Conservation (phyloP, 1,140 invertebrate genomes). For the Drosophila kohkoa region DNA sequence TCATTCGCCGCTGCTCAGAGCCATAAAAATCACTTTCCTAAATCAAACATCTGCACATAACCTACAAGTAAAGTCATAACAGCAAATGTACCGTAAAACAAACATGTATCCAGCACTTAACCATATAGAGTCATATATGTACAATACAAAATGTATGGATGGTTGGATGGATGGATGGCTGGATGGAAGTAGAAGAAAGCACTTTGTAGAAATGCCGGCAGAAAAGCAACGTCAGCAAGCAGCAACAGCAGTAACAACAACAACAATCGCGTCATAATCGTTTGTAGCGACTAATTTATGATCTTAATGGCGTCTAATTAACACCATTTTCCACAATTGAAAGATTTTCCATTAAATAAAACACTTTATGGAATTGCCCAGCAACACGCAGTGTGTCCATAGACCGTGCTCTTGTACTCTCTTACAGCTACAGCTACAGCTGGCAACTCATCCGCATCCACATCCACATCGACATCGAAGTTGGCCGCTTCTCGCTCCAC, state of each 20-base stretch:
- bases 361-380: constrained; percentile 82
- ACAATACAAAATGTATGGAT: neutral
- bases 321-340: constrained; percentile 83
- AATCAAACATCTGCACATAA: constrained; percentile 68
- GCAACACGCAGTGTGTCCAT: constrained; percentile 62
- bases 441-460: constrained; percentile 65
- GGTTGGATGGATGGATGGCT: constrained; percentile 23
- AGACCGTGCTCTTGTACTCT: constrained; percentile 28
- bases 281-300: constrained; percentile 83
- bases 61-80: constrained; percentile 67
- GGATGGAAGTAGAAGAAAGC: constrained; percentile 27
- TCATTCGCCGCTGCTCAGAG: constrained; percentile 34
- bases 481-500: constrained; percentile 53
- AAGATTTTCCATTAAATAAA: constrained; percentile 84
- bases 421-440: constrained; percentile 19
- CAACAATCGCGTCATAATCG: constrained; percentile 80
- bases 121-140: constrained; percentile 59
- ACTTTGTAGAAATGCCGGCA: constrained; percentile 66
- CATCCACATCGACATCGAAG: constrained; percentile 18
- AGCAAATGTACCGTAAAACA: constrained; percentile 81
- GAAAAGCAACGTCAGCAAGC: constrained; percentile 38
- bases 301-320: constrained; percentile 82
- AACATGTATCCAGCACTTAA: constrained; percentile 69
- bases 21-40: constrained; percentile 61
- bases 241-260: constrained; percentile 29